Evolutionary conservation across 2,113 vertebrate species (phyloP).

Genomic region (Megaceryle maxima): DNA sequence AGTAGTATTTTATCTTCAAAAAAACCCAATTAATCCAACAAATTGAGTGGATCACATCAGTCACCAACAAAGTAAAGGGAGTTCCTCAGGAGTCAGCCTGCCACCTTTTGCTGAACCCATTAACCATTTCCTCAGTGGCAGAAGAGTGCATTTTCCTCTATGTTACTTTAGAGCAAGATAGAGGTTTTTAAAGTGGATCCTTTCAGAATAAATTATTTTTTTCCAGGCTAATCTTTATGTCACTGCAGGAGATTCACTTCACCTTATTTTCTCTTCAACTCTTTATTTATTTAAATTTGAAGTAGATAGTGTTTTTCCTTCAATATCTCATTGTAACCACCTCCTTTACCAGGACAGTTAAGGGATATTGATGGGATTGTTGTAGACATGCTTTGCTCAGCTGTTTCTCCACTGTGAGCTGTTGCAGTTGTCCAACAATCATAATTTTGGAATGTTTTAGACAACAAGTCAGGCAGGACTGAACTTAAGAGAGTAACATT

Average conservation of each 20-base stretch:
- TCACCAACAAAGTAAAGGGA: conserved; percentile 51
- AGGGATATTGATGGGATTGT: background rate
- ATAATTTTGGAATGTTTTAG: background rate
- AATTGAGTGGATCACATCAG: background rate
- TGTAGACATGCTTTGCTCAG: background rate
- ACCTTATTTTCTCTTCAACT: background rate
- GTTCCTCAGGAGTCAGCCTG: conserved; percentile 21
- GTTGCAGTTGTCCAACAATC: background rate
- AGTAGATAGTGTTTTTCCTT: background rate
- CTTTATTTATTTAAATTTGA: background rate
- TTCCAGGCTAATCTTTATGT: background rate
- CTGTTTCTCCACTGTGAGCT: background rate
- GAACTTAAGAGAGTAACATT: background rate
- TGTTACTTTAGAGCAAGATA: background rate
- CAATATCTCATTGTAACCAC: background rate
- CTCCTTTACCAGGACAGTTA: background rate
- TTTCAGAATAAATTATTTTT: background rate
- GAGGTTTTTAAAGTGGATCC: conserved; percentile 8
- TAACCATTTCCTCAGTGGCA: conserved; percentile 64
- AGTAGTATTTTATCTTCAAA: conserved; percentile 62
- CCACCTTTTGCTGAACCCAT: conserved; percentile 41
- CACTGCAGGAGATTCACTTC: background rate
- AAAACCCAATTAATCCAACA: conserved; percentile 49
- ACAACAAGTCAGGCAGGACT: background rate
- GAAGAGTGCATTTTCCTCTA: conserved; percentile 49